Percentiles rank a stretch among this genome's conserved stretches.
phyloP scores from a whole-genome alignment of 2,113 vertebrate species.

The Motacilla alba region DNA sequence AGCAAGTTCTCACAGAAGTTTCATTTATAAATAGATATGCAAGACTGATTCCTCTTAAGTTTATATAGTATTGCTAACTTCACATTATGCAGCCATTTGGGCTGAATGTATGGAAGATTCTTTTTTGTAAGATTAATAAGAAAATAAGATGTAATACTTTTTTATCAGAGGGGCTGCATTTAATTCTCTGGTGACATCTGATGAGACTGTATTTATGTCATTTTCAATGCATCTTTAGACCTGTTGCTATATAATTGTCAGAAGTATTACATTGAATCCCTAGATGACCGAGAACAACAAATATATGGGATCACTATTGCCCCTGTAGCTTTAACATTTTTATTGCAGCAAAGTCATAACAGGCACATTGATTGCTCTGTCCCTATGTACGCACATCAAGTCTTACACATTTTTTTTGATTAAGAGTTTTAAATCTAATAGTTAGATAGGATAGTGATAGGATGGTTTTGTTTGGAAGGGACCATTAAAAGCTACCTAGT shows the following conservation, averaged over 20 bases:
- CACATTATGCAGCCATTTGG: neutral
- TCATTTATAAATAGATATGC: neutral
- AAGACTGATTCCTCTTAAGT: neutral
- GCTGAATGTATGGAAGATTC: neutral
- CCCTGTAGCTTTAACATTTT: neutral
- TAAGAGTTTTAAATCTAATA: neutral
- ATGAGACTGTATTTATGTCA: neutral
- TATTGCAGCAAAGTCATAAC: neutral
- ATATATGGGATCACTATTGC: neutral
- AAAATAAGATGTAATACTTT: neutral
- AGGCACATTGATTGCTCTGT: neutral
- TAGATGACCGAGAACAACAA: neutral
- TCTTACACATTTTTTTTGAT: neutral
- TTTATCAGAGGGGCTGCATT: neutral
- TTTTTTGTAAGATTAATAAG: neutral
- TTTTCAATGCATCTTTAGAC: neutral
- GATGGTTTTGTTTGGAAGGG: neutral
- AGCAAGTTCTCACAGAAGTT: neutral
- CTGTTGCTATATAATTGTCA: neutral
- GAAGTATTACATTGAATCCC: neutral
- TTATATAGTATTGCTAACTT: neutral
- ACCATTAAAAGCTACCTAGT: neutral
- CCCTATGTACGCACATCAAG: neutral
- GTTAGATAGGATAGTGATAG: neutral
- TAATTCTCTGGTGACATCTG: neutral